These are phyloP conservation scores for Amphimallon solstitiale DNA, from an alignment of 2,888 invertebrate species.

Conservation along the genomic window DNA sequence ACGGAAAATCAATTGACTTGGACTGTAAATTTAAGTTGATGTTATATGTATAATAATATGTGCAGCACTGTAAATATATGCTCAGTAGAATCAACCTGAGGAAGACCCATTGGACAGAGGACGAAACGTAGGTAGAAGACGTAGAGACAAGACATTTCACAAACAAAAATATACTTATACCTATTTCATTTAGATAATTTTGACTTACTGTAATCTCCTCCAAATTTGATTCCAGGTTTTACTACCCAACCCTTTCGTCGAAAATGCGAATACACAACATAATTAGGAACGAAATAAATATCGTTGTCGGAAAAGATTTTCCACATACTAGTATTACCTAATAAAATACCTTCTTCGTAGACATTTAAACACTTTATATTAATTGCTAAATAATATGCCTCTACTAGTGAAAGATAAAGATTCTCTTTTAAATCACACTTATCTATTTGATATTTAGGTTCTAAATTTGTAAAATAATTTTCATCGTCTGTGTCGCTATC, in stretches of 20 bases:
- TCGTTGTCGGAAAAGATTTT: conserved; percentile 69
- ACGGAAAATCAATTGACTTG: no score
- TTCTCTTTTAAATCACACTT: conserved; percentile 71
- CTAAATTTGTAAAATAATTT: conserved; percentile 70
- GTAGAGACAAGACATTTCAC: no score
- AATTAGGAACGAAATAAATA: conserved; percentile 72
- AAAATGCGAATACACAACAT: conserved; percentile 86
- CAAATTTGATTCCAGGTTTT: conserved; percentile 88
- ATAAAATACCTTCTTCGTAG: conserved; percentile 64
- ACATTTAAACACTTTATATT: conserved; percentile 76
- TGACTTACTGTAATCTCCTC: conserved; percentile 84
- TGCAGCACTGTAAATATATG: no score
- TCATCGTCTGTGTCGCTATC: conserved; percentile 74
- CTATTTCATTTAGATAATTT: conserved; percentile 28
- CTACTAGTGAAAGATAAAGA: conserved; percentile 76
- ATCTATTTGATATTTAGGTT: conserved; percentile 70
- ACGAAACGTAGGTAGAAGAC: no score
- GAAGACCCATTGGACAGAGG: no score
- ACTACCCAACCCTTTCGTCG: conserved; percentile 92
- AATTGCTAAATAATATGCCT: conserved; percentile 79
- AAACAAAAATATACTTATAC: no score
- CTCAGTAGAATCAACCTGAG: no score
- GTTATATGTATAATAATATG: no score
- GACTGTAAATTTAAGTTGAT: no score
- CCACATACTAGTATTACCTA: conserved; percentile 69